phyloP scores from a whole-genome alignment of 53 echinoderm and acorn worm species.

The Crossaster papposus region DNA sequence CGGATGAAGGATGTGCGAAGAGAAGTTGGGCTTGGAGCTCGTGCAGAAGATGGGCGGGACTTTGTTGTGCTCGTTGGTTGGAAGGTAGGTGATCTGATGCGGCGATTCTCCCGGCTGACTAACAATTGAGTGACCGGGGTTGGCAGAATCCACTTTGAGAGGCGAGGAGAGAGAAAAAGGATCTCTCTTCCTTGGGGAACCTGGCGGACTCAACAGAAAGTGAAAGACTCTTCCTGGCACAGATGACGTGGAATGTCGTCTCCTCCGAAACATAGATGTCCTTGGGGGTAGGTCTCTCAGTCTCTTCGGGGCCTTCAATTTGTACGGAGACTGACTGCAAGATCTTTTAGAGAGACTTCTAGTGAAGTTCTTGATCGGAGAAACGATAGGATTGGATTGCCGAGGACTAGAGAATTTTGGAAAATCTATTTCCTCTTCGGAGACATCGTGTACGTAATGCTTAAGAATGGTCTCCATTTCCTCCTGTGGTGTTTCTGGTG shows the following conservation, averaged over 20 bases:
- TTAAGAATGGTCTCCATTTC: conserved; percentile 77
- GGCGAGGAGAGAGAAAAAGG: conserved; percentile 45
- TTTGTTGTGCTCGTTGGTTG: conserved; percentile 55
- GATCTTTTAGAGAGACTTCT: conserved; percentile 6
- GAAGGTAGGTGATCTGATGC: conserved; percentile 57
- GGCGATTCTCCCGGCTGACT: conserved; percentile 1
- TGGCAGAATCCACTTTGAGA: conserved; percentile 16
- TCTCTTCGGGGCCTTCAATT: conserved; percentile 3
- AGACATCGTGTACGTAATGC: conserved; percentile 87
- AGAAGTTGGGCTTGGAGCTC: conserved; percentile 79
- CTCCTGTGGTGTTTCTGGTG: conserved; percentile 79
- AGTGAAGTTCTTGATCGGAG: conserved; percentile 79
- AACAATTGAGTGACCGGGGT: conserved; percentile 25
- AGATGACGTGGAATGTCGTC: conserved; percentile 50
- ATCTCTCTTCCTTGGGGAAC: conserved; percentile 64
- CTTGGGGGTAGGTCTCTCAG: conserved; percentile 19
- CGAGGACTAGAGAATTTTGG: conserved; percentile 92
- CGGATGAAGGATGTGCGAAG: conserved; percentile 72
- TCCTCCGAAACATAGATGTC: conserved; percentile 28
- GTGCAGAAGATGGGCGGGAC: conserved; percentile 73
- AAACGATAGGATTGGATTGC: conserved; percentile 64
- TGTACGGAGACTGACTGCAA: conserved; percentile 9
- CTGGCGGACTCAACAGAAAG: conserved; percentile 46
- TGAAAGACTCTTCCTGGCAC: conserved; percentile 37
- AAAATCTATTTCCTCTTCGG: conserved; percentile 83